phyloP scores from a whole-genome alignment of 1,140 invertebrate species.

The Melitaea cinxia region DNA sequence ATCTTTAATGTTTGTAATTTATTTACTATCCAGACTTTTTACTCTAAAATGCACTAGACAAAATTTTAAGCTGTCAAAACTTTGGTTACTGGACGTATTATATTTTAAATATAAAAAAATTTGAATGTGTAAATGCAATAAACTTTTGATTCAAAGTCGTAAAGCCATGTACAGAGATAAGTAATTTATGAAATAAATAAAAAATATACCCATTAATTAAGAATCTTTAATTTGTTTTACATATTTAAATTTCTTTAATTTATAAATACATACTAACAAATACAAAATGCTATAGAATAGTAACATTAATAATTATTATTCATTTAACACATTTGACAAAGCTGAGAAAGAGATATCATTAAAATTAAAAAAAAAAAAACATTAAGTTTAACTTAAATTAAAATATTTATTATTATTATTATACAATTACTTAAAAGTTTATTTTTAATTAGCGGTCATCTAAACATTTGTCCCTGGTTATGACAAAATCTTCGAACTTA shows the following conservation, averaged over 20 bases:
- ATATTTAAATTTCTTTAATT: not conserved
- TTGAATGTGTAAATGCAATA: not conserved
- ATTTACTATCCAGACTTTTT: constrained; percentile 28
- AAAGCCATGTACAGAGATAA: not conserved
- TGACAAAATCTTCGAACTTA: constrained; percentile 98
- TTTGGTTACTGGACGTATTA: too few relatives aligned
- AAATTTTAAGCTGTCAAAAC: not conserved
- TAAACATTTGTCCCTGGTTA: constrained; percentile 94
- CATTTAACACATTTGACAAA: too few relatives aligned
- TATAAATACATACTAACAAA: too few relatives aligned
- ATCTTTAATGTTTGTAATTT: constrained; percentile 32
- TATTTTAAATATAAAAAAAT: not conserved
- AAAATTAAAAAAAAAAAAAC: too few relatives aligned
- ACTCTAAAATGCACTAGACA: constrained; percentile 12
- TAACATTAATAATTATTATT: too few relatives aligned
- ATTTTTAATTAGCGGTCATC: constrained; percentile 88
- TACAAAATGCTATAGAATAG: too few relatives aligned
- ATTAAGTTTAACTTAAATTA: not conserved
- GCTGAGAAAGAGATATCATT: too few relatives aligned
- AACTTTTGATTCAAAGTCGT: not conserved
- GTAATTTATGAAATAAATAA: constrained; percentile 9
- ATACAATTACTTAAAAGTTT: not conserved
- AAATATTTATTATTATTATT: not conserved
- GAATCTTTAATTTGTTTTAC: constrained; percentile 2
- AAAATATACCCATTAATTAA: not conserved